A percentile compares a stretch with the other conserved stretches of the same genome.
Evolutionary conservation across 2,888 invertebrate genomes (phyloP).

Genomic region (Sisyra terminalis): DNA sequence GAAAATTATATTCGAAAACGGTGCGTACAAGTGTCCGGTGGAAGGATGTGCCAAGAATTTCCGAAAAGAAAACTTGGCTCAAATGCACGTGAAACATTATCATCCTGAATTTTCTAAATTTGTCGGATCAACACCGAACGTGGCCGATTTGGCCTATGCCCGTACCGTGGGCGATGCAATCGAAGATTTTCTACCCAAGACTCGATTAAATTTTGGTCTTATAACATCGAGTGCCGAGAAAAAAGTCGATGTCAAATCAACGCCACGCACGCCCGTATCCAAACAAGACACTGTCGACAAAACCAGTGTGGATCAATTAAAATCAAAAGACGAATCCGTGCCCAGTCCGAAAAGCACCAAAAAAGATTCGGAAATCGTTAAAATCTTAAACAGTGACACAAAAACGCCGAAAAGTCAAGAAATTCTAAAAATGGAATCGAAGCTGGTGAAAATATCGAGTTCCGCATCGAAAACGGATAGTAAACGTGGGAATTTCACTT

Average conservation of each 20-base stretch:
- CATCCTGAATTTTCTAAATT: constrained; percentile 65
- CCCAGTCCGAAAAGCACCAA: background rate
- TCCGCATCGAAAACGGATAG: background rate
- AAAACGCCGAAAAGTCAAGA: constrained; percentile 10
- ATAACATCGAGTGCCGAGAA: background rate
- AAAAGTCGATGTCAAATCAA: background rate
- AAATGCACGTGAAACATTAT: constrained; percentile 92
- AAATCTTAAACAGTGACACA: constrained; percentile 11
- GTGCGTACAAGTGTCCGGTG: constrained; percentile 52
- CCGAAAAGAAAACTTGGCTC: constrained; percentile 74
- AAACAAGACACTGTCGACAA: constrained; percentile 11
- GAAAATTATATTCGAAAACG: constrained; percentile 41
- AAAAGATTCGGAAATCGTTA: constrained; percentile 21
- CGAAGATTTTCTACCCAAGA: constrained; percentile 22
- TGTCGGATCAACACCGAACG: constrained; percentile 68
- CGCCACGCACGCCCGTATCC: constrained; percentile 8
- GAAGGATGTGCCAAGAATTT: constrained; percentile 78
- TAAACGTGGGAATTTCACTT: background rate
- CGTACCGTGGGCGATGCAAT: constrained; percentile 48
- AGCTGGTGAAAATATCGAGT: constrained; percentile 4
- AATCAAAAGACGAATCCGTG: constrained; percentile 10
- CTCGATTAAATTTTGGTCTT: background rate
- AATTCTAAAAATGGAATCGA: constrained; percentile 6
- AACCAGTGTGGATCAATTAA: constrained; percentile 14
- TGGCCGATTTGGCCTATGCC: constrained; percentile 70